Base-by-base conservation (phyloP, 1,140 invertebrate genomes). In the Drosophila gunungcola region DNA sequence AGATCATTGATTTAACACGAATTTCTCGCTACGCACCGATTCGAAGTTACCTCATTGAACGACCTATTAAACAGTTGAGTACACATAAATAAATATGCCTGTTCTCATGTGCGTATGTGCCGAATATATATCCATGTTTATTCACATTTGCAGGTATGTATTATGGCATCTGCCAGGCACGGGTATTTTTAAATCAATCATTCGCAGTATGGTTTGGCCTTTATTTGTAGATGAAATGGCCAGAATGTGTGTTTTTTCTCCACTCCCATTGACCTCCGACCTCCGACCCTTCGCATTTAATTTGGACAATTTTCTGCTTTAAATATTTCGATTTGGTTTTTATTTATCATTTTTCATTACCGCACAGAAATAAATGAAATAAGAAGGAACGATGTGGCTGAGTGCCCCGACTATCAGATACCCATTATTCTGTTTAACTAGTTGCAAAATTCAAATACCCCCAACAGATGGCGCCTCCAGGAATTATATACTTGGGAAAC, bases 81-180 rank as follows among this genome's bases (percentile, higher is more conserved):
- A 34, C 58, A 46, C 55, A 58, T 29, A 58, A 58, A 58, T 58
- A 58, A 34, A 34, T 29, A 11, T 38, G 5, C 12, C 12, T n/a
- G 25, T 42, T 11, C 27, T n/a, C n/a, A 42, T 43, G 39, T 55
- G 12, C 48, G 27, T 49, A 32, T 49, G 46, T 13, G 12, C n/a
- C 27, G 43, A 25, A 48, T 58, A 54, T 53, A n/a, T 13, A 32
- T 36, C 12, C 38, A 29, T 69, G 9, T 51, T 48, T 43, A 43
- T 68, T 62, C 43, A 63, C 52, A 56, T 60, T 69, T 45, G 9
- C 56, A 43, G 56, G 57, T 32, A 61, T 52, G 57, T 52, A 61
- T 61, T 51, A 46, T 60, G 45, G 63, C 63, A 12, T 56, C 45
- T 60, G 63, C 36, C 42, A 49, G 27, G 34, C 42, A 21, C 4